Conservation (phyloP, 2,113 vertebrate genomes). For the Uria aalge region DNA sequence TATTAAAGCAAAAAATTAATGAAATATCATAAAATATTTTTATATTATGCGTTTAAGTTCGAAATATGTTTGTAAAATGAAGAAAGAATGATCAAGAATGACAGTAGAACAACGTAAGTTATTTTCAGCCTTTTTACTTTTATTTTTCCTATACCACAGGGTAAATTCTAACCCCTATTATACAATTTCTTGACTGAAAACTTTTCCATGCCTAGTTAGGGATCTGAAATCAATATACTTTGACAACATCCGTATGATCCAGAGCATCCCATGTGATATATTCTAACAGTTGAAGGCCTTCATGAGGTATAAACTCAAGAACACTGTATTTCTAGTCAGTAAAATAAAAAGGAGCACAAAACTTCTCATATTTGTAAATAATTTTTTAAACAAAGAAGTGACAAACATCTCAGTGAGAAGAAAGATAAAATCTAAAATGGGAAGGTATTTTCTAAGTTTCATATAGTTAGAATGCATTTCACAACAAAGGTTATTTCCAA, state of each 20-base stretch:
- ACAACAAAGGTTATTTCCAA: conserved; percentile 73
- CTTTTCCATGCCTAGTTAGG: not conserved
- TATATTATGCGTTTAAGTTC: not conserved
- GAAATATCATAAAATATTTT: not conserved
- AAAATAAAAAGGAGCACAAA: not conserved
- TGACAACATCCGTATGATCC: not conserved
- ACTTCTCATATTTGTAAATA: not conserved
- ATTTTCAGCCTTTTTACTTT: not conserved
- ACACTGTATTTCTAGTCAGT: not conserved
- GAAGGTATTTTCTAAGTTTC: not conserved
- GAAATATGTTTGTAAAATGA: not conserved
- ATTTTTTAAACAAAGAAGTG: not conserved
- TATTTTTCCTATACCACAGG: not conserved
- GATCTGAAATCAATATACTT: not conserved
- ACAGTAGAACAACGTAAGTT: not conserved
- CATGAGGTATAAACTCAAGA: not conserved
- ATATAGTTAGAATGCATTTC: conserved; percentile 5
- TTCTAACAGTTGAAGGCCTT: not conserved
- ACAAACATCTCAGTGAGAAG: not conserved
- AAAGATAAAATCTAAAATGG: not conserved
- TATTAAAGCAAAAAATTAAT: not conserved
- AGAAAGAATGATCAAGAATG: not conserved
- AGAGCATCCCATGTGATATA: not conserved
- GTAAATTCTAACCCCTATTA: not conserved
- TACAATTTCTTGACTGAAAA: not conserved